These are phyloP conservation scores for Eupithecia insigniata DNA, from an alignment of 2,888 invertebrate species.

Conservation along the genomic window DNA sequence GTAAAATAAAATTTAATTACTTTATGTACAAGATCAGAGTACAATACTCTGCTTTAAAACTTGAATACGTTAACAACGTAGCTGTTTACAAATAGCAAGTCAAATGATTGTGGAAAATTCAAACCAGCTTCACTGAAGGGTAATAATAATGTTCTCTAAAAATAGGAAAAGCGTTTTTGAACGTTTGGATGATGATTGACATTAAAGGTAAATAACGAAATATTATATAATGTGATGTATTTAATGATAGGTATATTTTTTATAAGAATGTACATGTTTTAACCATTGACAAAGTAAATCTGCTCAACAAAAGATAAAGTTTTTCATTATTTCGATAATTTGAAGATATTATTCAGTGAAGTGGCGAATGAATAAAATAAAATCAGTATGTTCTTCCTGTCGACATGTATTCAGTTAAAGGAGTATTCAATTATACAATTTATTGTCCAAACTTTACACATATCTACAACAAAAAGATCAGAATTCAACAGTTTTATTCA, in stretches of 20 bases:
- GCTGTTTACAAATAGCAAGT: conserved; percentile 44
- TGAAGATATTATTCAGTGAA: conserved; percentile 2
- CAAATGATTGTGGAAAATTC: conserved; percentile 38
- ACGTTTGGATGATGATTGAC: not conserved
- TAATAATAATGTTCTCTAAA: not conserved
- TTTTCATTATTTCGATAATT: conserved; percentile 10
- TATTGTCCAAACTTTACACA: conserved; percentile 81
- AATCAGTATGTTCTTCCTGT: conserved; percentile 11
- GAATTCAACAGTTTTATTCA: conserved; percentile 52
- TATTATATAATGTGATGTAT: not conserved
- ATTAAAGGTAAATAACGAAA: not conserved
- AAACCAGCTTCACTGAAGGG: conserved; percentile 44
- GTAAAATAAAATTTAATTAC: conserved; percentile 82
- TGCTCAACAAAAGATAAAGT: not conserved
- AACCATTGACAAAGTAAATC: conserved; percentile 20
- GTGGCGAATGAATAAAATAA: not conserved
- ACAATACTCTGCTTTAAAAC: conserved; percentile 68
- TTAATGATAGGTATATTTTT: not conserved
- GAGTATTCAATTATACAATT: conserved; percentile 66
- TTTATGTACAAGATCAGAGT: conserved; percentile 79
- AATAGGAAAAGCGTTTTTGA: not conserved
- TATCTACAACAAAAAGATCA: conserved; percentile 69
- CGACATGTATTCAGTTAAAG: conserved; percentile 36
- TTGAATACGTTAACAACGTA: conserved; percentile 66
- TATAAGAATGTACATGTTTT: not conserved